Conservation (phyloP, 2,888 invertebrate genomes). For the Cryptus armator region DNA sequence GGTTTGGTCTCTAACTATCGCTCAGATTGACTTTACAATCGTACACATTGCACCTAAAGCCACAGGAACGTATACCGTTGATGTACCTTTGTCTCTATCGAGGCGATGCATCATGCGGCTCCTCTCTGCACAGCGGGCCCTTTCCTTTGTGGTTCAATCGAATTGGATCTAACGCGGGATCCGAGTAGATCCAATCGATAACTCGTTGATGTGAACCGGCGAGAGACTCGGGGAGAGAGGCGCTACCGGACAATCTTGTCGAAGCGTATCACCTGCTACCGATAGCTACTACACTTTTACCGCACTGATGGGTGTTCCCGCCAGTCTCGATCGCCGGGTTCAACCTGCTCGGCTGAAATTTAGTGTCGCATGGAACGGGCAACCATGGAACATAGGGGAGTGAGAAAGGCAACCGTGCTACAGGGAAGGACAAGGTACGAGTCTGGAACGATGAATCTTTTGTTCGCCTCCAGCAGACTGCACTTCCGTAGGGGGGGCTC, state of each 20-base stretch:
- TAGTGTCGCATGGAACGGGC: conserved; percentile 39
- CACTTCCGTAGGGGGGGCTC: conserved; percentile 73
- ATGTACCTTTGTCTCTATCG: conserved; percentile 6
- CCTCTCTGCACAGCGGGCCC: background rate
- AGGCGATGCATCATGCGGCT: background rate
- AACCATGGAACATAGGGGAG: conserved; percentile 21
- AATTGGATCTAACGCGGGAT: background rate
- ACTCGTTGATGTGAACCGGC: conserved; percentile 1
- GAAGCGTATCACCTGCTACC: conserved; percentile 15
- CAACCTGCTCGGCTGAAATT: conserved; percentile 36
- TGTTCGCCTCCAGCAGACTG: conserved; percentile 76
- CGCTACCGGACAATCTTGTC: conserved; percentile 6
- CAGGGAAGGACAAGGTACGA: conserved; percentile 62
- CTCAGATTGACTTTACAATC: conserved; percentile 35
- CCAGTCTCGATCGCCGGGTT: background rate
- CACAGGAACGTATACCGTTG: background rate
- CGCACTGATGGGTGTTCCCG: conserved; percentile 7
- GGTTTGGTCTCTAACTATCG: conserved; percentile 8
- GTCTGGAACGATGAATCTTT: conserved; percentile 72
- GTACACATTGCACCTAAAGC: conserved; percentile 32
- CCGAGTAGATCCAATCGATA: background rate
- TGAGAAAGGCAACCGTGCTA: conserved; percentile 24
- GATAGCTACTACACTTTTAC: conserved; percentile 3
- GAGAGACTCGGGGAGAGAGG: background rate
- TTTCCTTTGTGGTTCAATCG: background rate